Base-by-base conservation (phyloP, 1,140 invertebrate species). In the Monochamus saltuarius region DNA sequence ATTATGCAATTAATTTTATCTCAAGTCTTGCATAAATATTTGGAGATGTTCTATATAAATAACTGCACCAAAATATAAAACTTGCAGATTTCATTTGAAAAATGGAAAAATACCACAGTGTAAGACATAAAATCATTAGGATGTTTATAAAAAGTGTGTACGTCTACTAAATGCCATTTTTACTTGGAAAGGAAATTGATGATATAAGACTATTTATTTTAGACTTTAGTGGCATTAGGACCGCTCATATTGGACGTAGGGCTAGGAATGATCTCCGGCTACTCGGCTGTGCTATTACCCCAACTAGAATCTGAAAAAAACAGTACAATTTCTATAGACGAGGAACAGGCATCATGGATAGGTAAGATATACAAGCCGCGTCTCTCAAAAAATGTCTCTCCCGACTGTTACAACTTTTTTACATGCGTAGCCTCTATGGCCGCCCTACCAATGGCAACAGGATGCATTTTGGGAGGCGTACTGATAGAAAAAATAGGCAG, bases 401-500 rank as follows among this genome's bases (percentile, higher is more conserved):
- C 16, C 4, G 16, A 3, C n/a, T 42, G 4, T 7, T 17, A 13
- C n/a, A 56, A 36, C 14, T 45, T n/a, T 39, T 43, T 7, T 22
- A 19, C 50, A 43, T 67, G 62, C 50, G 4, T 76, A 80, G 83
- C 84, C 46, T 80, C 83, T 38, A 80, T 83, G 66, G 80, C 82
- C 40, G 79, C 83, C 0, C 73, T 87, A 1, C 80, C 84, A 1
- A 83, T 86, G 83, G 80, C 80, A 0, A 77, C 81, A 0, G 84
- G 84, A 0, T 85, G 84, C 53, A 75, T 85, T 16, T 65, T 86
- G 10, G 78, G 81, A 6, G 82, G 85, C 2, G 77, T 82, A 64
- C 65, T 85, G 38, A 85, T 89, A 73, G 87, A 90, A 61, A 83
- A 80, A 59, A 78, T 85, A 51, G 90, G 90, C 4, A 77, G 90